Evolutionary conservation across 2,888 invertebrate species (phyloP).

Genomic region (Beris chalybata): DNA sequence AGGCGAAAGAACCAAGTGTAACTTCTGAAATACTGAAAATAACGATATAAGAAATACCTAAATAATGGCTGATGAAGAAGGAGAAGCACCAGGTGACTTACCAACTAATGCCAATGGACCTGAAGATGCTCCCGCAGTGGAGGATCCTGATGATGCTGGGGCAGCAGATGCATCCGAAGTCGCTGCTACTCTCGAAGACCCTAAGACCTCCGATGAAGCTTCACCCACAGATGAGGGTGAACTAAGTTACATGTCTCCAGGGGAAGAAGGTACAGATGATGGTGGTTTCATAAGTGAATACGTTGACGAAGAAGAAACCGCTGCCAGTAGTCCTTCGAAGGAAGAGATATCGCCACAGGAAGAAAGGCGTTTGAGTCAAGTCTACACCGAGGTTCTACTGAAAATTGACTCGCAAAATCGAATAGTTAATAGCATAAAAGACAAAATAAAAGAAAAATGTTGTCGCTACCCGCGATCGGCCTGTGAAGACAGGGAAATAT

Average conservation of each 20-base stretch:
- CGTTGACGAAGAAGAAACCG: background rate
- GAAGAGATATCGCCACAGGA: background rate
- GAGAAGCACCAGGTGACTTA: background rate
- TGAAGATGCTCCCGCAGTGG: background rate
- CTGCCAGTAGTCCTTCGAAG: background rate
- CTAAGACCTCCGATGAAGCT: background rate
- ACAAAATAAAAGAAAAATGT: constrained; percentile 46
- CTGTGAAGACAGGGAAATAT: constrained; percentile 48
- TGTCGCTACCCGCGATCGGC: constrained; percentile 45
- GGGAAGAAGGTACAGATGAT: background rate
- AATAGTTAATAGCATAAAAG: constrained; percentile 49
- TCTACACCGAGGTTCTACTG: constrained; percentile 48
- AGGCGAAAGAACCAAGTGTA: background rate
- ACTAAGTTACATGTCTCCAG: background rate
- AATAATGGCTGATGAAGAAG: constrained; percentile 3
- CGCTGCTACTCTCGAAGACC: background rate
- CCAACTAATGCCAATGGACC: background rate
- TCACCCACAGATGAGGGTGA: background rate
- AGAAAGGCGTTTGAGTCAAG: constrained; percentile 36
- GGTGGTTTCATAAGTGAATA: background rate
- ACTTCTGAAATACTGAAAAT: too few species aligned
- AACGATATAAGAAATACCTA: background rate
- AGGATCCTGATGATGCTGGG: background rate
- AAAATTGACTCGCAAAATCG: constrained; percentile 51
- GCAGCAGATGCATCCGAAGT: background rate